phyloP scores from a whole-genome alignment of 2,113 vertebrate genomes.

The Hypanus sabinus region DNA sequence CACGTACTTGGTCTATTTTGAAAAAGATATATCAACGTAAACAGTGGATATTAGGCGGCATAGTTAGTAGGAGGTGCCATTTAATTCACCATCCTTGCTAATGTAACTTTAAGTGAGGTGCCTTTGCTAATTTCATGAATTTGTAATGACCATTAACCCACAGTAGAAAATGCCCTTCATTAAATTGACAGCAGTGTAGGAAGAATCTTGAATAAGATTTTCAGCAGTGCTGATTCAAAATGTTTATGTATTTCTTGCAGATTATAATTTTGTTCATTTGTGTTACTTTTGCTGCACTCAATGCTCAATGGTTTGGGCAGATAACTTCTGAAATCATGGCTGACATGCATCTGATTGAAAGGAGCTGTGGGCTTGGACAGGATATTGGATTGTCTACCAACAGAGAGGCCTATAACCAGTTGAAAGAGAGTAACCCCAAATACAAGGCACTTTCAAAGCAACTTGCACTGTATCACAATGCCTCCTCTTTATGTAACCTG shows the following conservation, averaged over 20 bases:
- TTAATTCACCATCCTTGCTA: not conserved
- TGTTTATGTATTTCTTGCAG: constrained; percentile 43
- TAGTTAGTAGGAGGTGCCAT: not conserved
- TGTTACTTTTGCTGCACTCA: constrained; percentile 60
- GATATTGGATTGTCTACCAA: constrained; percentile 57
- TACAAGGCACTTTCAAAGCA: constrained; percentile 54
- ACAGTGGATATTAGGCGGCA: not conserved
- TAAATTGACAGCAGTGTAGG: not conserved
- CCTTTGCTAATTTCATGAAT: not conserved
- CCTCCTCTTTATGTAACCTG: constrained; percentile 70
- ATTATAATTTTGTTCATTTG: constrained; percentile 67
- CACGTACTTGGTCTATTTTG: not conserved
- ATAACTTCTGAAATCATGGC: constrained; percentile 60
- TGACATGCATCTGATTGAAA: constrained; percentile 65
- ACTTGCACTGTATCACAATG: constrained; percentile 56
- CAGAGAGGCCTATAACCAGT: constrained; percentile 56
- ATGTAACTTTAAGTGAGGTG: not conserved
- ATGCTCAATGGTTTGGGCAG: constrained; percentile 68
- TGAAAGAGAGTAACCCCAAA: constrained; percentile 50
- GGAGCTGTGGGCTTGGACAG: constrained; percentile 59
- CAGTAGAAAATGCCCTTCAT: not conserved
- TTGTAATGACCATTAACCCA: not conserved
- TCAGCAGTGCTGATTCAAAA: not conserved
- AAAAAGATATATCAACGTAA: not conserved
- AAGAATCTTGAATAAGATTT: not conserved